phyloP scores from a whole-genome alignment of 1,140 invertebrate species.

The Brachionus asplanchnoidis region DNA sequence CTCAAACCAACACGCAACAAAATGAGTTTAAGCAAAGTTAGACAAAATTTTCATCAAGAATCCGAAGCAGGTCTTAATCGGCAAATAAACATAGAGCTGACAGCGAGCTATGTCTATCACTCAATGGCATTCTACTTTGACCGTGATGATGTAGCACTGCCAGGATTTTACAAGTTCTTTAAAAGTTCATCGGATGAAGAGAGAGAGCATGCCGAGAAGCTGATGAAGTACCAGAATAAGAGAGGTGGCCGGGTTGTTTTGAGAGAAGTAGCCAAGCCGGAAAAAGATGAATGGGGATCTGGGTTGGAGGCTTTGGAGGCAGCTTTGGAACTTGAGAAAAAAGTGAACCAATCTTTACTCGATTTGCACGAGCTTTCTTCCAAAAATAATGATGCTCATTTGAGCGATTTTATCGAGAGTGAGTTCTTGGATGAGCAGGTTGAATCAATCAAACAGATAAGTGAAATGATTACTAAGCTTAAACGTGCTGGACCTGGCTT shows the following conservation, averaged over 20 bases:
- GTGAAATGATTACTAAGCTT: constrained; percentile 72
- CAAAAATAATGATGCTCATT: constrained; percentile 56
- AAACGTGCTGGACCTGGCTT: constrained; percentile 59
- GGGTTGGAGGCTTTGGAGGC: constrained; percentile 65
- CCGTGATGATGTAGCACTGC: constrained; percentile 69
- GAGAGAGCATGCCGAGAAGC: constrained; percentile 77
- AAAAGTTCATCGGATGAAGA: constrained; percentile 78
- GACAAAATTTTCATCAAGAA: constrained; percentile 34
- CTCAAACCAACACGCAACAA: constrained; percentile 18
- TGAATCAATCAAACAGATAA: constrained; percentile 73
- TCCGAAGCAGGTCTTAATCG: constrained; percentile 70
- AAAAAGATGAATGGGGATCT: constrained; percentile 67
- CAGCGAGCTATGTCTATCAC: constrained; percentile 67
- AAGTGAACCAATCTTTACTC: constrained; percentile 69
- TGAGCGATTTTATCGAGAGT: constrained; percentile 78
- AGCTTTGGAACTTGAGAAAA: constrained; percentile 69
- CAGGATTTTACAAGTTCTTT: constrained; percentile 84
- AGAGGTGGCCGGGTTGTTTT: constrained; percentile 69
- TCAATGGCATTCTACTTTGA: constrained; percentile 68
- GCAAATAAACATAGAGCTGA: constrained; percentile 77
- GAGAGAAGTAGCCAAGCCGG: constrained; percentile 60
- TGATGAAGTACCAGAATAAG: constrained; percentile 83
- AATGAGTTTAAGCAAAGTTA: constrained; percentile 29
- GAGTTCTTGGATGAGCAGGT: constrained; percentile 85
- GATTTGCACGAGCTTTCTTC: constrained; percentile 60